Evolutionary conservation across 2,113 vertebrate species (phyloP).

Genomic region (Rhinogobius similis): DNA sequence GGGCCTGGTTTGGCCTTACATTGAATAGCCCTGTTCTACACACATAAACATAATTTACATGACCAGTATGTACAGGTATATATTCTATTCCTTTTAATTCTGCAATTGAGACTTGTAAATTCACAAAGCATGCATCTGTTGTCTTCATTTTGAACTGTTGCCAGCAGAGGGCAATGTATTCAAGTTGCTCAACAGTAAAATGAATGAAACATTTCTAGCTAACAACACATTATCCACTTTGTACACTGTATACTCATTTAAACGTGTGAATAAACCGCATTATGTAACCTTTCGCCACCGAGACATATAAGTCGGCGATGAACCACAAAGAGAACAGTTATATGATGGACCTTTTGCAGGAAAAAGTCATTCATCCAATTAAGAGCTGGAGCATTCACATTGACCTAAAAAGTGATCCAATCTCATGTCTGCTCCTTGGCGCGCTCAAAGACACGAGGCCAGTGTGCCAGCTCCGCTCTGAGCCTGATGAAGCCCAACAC

Average conservation of each 20-base stretch:
- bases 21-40: too few relatives aligned
- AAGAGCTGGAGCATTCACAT: not conserved
- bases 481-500: conserved; percentile 31
- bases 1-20: too few relatives aligned
- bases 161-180: not conserved
- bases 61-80: too few relatives aligned
- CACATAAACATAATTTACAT: too few relatives aligned
- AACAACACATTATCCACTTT: not conserved
- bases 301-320: too few relatives aligned
- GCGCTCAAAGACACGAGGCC: conserved; percentile 3
- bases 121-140: not conserved
- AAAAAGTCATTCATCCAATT: conserved; percentile 2
- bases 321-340: not conserved
- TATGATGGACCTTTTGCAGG: not conserved
- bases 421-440: conserved; percentile 17
- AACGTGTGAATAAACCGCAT: not conserved
- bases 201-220: not conserved
- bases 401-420: conserved; percentile 41
- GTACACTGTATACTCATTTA: too few relatives aligned
- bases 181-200: not conserved
- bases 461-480: conserved; percentile 25
- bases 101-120: not conserved
- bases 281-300: not conserved
- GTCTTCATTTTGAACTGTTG: not conserved
- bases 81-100: too few relatives aligned